Percentiles rank a stretch among this genome's conserved stretches.
Conservation (phyloP, 1,140 invertebrate genomes). For the Sarcophaga peregrina region DNA sequence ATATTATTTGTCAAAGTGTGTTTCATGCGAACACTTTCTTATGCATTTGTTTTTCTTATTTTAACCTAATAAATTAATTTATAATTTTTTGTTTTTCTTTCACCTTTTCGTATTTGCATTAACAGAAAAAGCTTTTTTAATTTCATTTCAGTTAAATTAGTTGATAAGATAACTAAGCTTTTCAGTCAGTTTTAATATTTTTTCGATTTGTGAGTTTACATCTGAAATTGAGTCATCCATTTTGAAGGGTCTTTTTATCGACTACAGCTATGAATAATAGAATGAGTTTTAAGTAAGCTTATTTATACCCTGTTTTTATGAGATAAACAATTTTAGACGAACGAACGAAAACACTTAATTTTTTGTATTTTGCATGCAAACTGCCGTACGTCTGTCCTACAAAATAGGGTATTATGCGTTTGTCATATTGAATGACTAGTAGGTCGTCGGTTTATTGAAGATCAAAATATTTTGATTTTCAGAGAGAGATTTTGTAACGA, state of each 20-base stretch:
- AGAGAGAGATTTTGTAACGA: too few species aligned
- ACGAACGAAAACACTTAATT: too few species aligned
- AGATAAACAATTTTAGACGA: too few species aligned
- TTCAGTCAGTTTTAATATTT: background rate
- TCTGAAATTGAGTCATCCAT: background rate
- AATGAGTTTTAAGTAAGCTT: too few species aligned
- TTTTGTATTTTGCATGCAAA: too few species aligned
- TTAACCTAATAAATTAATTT: background rate
- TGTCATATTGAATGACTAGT: too few species aligned
- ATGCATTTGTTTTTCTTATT: background rate
- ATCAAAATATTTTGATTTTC: too few species aligned
- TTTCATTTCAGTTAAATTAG: background rate
- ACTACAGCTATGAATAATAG: too few species aligned
- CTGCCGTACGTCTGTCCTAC: too few species aligned
- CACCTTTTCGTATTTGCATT: background rate
- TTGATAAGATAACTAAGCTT: conserved; percentile 1
- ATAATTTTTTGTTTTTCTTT: background rate
- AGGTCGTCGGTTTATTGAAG: too few species aligned
- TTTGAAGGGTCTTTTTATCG: background rate
- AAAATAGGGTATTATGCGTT: too few species aligned
- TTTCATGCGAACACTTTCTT: conserved; percentile 3
- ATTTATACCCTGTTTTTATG: too few species aligned
- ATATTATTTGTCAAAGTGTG: background rate
- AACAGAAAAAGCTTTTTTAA: background rate
- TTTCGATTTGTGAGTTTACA: background rate